Percentiles rank a stretch among this genome's conserved stretches.
These are phyloP conservation scores for Drosophila navojoa DNA, from an alignment of 1,140 invertebrate species.

Conservation along the genomic window DNA sequence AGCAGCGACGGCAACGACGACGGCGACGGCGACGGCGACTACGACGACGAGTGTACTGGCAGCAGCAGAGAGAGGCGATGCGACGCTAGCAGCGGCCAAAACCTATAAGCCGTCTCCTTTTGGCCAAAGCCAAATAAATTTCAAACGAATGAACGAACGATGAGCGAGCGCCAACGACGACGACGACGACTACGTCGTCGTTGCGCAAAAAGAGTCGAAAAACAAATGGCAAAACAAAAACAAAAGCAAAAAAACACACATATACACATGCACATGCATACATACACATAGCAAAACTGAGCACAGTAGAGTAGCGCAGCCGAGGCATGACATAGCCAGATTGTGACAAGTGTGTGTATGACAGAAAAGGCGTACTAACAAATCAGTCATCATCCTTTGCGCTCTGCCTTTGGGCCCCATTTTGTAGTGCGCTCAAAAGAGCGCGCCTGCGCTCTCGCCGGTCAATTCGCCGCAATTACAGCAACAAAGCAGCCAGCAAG, in stretches of 20 bases:
- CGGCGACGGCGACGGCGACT: slow-evolving; percentile 10
- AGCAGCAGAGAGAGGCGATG: slow-evolving; percentile 37
- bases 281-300: slow-evolving; percentile 24
- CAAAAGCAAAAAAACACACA: slow-evolving; percentile 17
- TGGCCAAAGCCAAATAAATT: slow-evolving; percentile 84
- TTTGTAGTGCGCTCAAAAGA: slow-evolving; percentile 49
- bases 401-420: slow-evolving; percentile 56
- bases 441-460: slow-evolving; percentile 66
- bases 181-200: slow-evolving; percentile 39
- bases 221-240: slow-evolving; percentile 50
- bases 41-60: slow-evolving; percentile 19
- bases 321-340: slow-evolving; percentile 32
- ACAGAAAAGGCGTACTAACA: slow-evolving; percentile 83
- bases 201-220: slow-evolving; percentile 74
- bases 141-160: slow-evolving; percentile 73
- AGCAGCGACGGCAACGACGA: slow-evolving; percentile 16
- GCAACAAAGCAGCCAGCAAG: slow-evolving; percentile 14
- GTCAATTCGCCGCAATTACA: slow-evolving; percentile 52
- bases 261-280: not conserved
- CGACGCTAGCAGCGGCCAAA: slow-evolving; percentile 56
- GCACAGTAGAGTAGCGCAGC: slow-evolving; percentile 36
- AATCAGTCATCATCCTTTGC: slow-evolving; percentile 80
- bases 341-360: slow-evolving; percentile 80
- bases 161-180: slow-evolving; percentile 46
- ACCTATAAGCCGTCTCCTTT: slow-evolving; percentile 84